Conservation (phyloP, 2,888 invertebrate species). For the Phasia obesa region DNA sequence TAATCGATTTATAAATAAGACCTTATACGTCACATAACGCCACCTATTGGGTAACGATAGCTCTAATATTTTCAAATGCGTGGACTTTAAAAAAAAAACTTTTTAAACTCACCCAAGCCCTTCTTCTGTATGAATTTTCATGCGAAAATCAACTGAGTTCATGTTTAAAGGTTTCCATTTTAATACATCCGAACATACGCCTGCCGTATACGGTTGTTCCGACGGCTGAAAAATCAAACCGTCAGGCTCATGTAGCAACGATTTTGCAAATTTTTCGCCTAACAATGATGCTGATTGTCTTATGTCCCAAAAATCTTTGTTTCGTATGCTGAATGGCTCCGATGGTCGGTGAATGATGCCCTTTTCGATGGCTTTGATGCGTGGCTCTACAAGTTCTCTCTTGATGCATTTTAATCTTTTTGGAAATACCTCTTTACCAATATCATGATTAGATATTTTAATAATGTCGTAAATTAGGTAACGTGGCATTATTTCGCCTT, state of each 20-base stretch:
- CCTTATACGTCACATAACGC: too few relatives aligned
- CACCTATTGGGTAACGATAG: too few relatives aligned
- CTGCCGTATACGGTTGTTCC: constrained; percentile 91
- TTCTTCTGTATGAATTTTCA: constrained; percentile 89
- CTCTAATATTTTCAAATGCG: too few relatives aligned
- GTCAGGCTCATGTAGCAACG: constrained; percentile 96
- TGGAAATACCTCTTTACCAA: constrained; percentile 89
- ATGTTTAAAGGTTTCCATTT: constrained; percentile 98
- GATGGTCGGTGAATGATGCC: constrained; percentile 88
- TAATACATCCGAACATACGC: constrained; percentile 91
- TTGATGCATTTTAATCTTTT: constrained; percentile 90
- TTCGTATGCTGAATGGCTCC: constrained; percentile 95
- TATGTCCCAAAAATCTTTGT: constrained; percentile 96
- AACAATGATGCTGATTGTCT: constrained; percentile 87
- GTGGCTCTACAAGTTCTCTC: constrained; percentile 85
- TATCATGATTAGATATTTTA: constrained; percentile 88
- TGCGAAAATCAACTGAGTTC: constrained; percentile 97
- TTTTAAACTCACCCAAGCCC: constrained; percentile 86
- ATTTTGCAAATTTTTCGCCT: constrained; percentile 92
- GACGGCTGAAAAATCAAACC: constrained; percentile 98
- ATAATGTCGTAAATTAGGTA: constrained; percentile 98
- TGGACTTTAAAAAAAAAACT: too few relatives aligned
- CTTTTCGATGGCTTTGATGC: constrained; percentile 89
- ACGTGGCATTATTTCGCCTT: constrained; percentile 90
- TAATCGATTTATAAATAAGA: too few relatives aligned